Evolutionary conservation across 2,113 vertebrate species (phyloP).

Genomic region (Holacanthus passer): DNA sequence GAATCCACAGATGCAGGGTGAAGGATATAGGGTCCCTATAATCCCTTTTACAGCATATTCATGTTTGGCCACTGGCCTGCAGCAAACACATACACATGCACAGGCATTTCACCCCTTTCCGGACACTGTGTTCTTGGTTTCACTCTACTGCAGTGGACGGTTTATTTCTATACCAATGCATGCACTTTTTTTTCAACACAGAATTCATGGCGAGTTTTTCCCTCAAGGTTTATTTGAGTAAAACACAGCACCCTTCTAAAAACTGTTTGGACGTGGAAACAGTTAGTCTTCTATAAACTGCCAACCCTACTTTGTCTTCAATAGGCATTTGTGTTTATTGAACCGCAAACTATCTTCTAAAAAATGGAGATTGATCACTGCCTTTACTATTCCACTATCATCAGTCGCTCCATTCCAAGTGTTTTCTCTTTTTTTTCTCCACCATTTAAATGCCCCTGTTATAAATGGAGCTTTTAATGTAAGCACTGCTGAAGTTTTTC

Average conservation of each 20-base stretch:
- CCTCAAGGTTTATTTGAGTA: not conserved
- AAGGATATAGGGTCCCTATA: constrained; percentile 37
- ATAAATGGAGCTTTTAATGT: constrained; percentile 36
- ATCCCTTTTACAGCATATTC: constrained; percentile 32
- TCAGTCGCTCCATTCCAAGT: not conserved
- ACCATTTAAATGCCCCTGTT: not conserved
- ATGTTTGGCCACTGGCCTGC: constrained; percentile 30
- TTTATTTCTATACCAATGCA: constrained; percentile 6
- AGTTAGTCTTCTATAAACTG: not conserved
- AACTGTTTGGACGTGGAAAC: not conserved
- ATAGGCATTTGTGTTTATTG: not conserved
- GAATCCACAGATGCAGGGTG: constrained; percentile 36
- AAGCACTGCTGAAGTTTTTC: constrained; percentile 22
- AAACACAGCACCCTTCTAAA: not conserved
- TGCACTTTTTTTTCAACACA: not conserved
- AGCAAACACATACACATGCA: not conserved
- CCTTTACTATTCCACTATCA: not conserved
- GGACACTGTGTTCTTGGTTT: not conserved
- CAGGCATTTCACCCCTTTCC: constrained; percentile 23
- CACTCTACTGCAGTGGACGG: not conserved
- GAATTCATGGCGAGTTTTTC: not conserved
- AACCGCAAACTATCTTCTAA: not conserved
- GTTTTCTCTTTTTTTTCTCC: not conserved
- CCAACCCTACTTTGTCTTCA: not conserved
- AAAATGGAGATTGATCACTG: not conserved